Percentiles rank a stretch among this genome's conserved stretches.
Conservation (phyloP, 2,797 vertebrate species). For the Corythornis leucogaster region DNA sequence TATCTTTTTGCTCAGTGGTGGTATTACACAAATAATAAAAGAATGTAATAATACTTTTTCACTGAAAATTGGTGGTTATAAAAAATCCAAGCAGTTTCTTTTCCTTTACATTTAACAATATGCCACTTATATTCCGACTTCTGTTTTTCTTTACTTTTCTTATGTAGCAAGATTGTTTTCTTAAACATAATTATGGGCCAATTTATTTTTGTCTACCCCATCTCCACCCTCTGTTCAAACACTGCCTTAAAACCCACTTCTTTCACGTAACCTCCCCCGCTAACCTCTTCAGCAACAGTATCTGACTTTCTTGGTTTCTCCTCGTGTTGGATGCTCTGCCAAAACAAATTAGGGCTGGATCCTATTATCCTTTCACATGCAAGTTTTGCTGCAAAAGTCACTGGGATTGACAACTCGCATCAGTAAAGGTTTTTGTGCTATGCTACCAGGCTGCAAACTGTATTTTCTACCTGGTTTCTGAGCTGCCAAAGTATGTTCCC, state of each 20-base stretch:
- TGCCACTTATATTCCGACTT: neutral
- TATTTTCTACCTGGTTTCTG: neutral
- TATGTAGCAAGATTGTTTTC: conserved; percentile 41
- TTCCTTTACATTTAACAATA: conserved; percentile 48
- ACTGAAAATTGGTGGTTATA: conserved; percentile 40
- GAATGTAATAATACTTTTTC: conserved; percentile 18
- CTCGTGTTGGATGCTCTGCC: conserved; percentile 3
- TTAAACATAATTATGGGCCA: conserved; percentile 41
- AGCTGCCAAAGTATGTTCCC: neutral
- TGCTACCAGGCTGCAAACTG: neutral
- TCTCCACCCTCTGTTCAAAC: conserved; percentile 63
- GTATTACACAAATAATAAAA: conserved; percentile 21
- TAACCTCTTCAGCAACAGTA: conserved; percentile 45
- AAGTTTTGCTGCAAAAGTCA: neutral
- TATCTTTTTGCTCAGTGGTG: neutral
- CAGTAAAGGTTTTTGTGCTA: neutral
- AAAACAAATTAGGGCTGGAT: conserved; percentile 34
- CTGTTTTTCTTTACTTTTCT: conserved; percentile 46
- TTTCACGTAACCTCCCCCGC: neutral
- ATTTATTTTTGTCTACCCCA: conserved; percentile 47
- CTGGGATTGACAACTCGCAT: neutral
- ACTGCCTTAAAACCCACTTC: conserved; percentile 40
- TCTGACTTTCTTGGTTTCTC: conserved; percentile 18
- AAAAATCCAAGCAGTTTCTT: conserved; percentile 53
- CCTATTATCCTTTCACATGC: neutral